phyloP scores from a whole-genome alignment of 2,888 invertebrate genomes.

The Drosophila anceps region DNA sequence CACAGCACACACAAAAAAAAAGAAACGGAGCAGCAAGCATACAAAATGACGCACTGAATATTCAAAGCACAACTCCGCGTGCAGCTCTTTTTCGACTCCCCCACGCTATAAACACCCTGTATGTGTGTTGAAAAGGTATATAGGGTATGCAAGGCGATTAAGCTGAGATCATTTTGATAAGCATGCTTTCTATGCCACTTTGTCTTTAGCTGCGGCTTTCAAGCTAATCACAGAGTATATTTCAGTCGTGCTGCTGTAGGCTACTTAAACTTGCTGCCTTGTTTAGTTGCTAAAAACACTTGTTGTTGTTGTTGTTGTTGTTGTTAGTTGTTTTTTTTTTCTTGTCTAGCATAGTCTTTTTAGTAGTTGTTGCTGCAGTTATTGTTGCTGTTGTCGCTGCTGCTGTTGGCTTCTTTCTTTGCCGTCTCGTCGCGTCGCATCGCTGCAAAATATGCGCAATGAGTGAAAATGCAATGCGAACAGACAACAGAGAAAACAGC shows the following conservation, averaged over 20 bases:
- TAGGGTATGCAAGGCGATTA: background rate
- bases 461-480: slow-evolving; percentile 70
- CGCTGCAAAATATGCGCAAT: slow-evolving; percentile 67
- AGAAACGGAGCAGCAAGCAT: slow-evolving; percentile 24
- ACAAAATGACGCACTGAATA: slow-evolving; percentile 75
- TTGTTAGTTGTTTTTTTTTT: slow-evolving; percentile 30
- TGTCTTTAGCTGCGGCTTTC: background rate
- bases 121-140: background rate
- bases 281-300: slow-evolving; percentile 33
- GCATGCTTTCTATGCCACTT: too few relatives aligned
- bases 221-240: slow-evolving; percentile 7
- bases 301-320: slow-evolving; percentile 37
- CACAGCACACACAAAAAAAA: slow-evolving; percentile 6
- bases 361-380: slow-evolving; percentile 21
- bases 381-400: slow-evolving; percentile 17
- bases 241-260: background rate
- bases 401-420: slow-evolving; percentile 49
- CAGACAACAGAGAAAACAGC: slow-evolving; percentile 60
- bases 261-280: background rate
- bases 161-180: background rate
- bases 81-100: slow-evolving; percentile 24
- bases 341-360: slow-evolving; percentile 27
- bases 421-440: slow-evolving; percentile 33
- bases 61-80: slow-evolving; percentile 71
- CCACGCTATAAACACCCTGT: slow-evolving; percentile 6